Base-by-base conservation (phyloP, 37 sponge, comb jelly and placozoan genomes). In the Mnemiopsis leidyi region DNA sequence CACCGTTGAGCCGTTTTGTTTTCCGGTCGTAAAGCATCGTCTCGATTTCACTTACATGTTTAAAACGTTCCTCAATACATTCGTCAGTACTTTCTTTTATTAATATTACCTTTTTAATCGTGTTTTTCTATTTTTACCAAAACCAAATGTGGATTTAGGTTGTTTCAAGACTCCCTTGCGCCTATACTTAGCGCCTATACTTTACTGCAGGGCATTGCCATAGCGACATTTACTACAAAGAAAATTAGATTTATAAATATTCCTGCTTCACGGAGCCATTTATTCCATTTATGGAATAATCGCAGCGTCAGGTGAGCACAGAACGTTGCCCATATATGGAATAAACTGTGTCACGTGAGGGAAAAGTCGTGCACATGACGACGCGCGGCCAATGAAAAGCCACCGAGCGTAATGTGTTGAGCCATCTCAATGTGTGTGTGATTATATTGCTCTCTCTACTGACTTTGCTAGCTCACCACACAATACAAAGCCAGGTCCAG, bases 391-490 rank as follows among this genome's bases (percentile, higher is more conserved):
- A 85, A 33, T 85, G 23, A 40, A 1, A 85, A 31, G 79, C 34
- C 3, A 77, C 36, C 35, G 79, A 34, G 79, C 32, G 32, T 32
- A 77, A 77, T 77, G 79, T 77, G 79, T 77, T 77, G 79, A 77
- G 79, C 79, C 79, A 77, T 77, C 79, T 77, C 79, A 32, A 77
- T 77, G 79, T 77, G 79, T 71, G 73, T 77, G 79, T 77, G 79
- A 77, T 77, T 77, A 77, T 77, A 77, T 77, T 77, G 79, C 79
- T 77, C 79, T 77, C 79, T 77, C 79, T 77, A 77, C 79, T 77
- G 79, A 77, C 79, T 77, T 77, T 77, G 79, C 79, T 77, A 34
- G 79, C 79, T 77, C 79, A 77, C 61, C 61, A 48, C 61, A 48
- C 61, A 48, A 48, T 48, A 48, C 61, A 48, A 48, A 48, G 61